Base-by-base conservation (phyloP, 1,140 invertebrate species). In the Whitmania pigra region DNA sequence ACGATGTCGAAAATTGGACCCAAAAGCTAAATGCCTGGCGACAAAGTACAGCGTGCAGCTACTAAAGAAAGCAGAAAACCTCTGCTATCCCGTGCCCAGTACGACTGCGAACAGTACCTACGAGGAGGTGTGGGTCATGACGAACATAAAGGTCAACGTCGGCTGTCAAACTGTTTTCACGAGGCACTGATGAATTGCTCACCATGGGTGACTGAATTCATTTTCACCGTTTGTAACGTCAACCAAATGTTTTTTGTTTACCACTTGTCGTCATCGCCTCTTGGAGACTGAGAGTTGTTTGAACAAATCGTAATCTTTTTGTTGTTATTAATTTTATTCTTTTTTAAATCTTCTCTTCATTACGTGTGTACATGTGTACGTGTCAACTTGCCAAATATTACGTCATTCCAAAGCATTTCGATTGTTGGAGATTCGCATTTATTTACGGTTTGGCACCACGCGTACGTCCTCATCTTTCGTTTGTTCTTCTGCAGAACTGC, bases 401-500 rank as follows among this genome's bases (percentile, higher is more conserved):
- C 22, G 22, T 63, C 57, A 22, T 63, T 63, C 57, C 57, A 63
- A 63, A 63, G 29, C 29, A 63, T 63, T 31, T 63, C 57, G 29
- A 17, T 49, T 63, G 29, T 63, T 25, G 22, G 57, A 25, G 57
- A 25, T 25, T 63, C 22, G 29, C 29, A 31, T 63, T 7, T 63
- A 22, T 63, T 31, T 63, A 22, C 11, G 11, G 57, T 63, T 63
- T 63, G 29, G 29, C 57, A 22, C 27, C 55, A 63, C 57, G 57
- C 13, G 43, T 49, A 49, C 43, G 13, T 49, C 13, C 43, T 49
- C 13, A 5, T 15, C 43, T 11, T 49, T 49, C 43, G 13, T 49
- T 49, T 49, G 43, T 49, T 49, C 1, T 49, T 17, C 31, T 36
- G 31, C 15, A 49, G 11, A 15, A 15, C 43, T 49, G 43, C 43